Evolutionary conservation across 2,113 vertebrate species (phyloP).

Genomic region (Centrocercus urophasianus): DNA sequence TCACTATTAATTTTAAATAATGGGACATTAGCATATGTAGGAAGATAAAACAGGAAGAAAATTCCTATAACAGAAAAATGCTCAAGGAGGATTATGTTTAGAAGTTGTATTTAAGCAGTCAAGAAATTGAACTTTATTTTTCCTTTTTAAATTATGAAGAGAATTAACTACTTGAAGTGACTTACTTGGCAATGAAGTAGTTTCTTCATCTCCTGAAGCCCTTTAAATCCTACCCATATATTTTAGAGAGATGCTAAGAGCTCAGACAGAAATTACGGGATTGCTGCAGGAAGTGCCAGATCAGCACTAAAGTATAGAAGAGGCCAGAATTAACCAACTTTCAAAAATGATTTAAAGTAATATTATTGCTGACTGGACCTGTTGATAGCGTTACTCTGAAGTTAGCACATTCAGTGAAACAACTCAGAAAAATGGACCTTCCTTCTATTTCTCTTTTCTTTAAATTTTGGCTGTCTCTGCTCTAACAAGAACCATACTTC

Average conservation of each 20-base stretch:
- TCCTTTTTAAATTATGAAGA: neutral
- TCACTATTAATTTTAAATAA: neutral
- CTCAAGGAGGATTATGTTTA: neutral
- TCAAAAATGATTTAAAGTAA: neutral
- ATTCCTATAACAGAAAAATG: neutral
- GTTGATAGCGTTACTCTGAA: neutral
- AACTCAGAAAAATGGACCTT: neutral
- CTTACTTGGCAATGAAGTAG: neutral
- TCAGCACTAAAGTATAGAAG: neutral
- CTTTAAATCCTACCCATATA: neutral
- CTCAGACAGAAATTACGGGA: neutral
- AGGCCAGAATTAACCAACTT: neutral
- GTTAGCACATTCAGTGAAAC: neutral
- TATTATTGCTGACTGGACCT: neutral
- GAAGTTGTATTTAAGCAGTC: neutral
- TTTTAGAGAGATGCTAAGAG: neutral
- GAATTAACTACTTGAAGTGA: neutral
- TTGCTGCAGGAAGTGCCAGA: neutral
- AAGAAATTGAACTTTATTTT: neutral
- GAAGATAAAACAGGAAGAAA: neutral
- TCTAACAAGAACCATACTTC: neutral
- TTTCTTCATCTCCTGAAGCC: neutral
- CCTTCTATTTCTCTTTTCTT: neutral
- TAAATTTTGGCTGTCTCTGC: neutral
- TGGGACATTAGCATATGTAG: fast-evolving